phyloP scores from a whole-genome alignment of 2,797 vertebrate species.

The Thamnophis elegans region DNA sequence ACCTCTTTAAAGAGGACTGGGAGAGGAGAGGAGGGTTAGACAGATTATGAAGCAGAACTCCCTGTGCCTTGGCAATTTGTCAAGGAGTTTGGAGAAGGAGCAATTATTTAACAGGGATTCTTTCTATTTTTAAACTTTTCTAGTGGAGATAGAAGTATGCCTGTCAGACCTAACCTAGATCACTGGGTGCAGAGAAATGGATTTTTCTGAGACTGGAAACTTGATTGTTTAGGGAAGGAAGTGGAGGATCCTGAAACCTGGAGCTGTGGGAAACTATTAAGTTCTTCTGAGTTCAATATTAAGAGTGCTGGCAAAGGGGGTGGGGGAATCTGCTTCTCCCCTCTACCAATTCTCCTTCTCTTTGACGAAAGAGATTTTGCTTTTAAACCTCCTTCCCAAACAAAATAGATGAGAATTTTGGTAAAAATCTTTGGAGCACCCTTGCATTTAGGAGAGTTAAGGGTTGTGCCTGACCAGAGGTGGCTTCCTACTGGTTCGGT shows the following conservation, averaged over 20 bases:
- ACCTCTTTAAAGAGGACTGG: slow-evolving; percentile 97
- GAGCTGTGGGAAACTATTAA: not conserved
- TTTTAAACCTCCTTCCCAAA: not conserved
- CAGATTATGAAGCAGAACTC: not conserved
- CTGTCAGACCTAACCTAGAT: not conserved
- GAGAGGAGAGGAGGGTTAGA: slow-evolving; percentile 5
- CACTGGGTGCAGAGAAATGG: not conserved
- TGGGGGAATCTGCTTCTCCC: not conserved
- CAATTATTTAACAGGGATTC: too few species aligned
- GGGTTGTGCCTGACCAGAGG: too few species aligned
- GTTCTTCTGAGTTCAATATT: not conserved
- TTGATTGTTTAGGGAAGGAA: not conserved
- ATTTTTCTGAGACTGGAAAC: not conserved
- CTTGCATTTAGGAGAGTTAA: not conserved
- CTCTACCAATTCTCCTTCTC: not conserved
- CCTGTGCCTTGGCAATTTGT: not conserved
- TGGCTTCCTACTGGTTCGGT: too few species aligned
- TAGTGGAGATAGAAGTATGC: not conserved
- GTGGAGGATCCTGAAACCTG: not conserved
- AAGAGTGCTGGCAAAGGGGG: not conserved
- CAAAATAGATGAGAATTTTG: not conserved
- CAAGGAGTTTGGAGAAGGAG: not conserved
- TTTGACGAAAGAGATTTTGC: not conserved
- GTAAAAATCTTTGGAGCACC: not conserved
- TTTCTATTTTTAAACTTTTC: not conserved